A percentile compares a stretch with the other conserved stretches of the same genome.
Evolutionary conservation across 2,113 vertebrate genomes (phyloP).

Genomic region (Saguinus imperator): DNA sequence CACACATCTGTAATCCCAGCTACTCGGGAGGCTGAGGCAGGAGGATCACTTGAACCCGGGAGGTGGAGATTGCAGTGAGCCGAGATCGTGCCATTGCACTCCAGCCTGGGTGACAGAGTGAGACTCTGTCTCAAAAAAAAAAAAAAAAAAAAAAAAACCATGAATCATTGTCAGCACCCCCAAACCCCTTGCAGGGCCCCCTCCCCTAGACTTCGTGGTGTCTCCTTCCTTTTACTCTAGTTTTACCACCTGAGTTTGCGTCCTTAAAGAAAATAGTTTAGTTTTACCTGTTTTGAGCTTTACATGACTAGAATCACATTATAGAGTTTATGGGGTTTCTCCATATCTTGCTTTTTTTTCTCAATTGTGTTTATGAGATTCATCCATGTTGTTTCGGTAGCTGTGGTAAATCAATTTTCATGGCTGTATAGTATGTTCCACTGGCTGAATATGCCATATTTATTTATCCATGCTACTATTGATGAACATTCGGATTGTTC

Average conservation of each 20-base stretch:
- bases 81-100: no score
- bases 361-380: neutral
- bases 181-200: neutral
- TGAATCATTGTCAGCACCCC: neutral
- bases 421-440: neutral
- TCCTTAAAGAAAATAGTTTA: slow-evolving; percentile 18
- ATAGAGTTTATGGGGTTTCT: neutral
- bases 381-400: neutral
- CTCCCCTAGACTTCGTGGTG: no score
- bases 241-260: neutral
- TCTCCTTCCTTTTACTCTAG: neutral
- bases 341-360: neutral
- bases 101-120: no score
- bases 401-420: neutral
- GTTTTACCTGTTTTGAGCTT: neutral
- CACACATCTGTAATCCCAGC: no score
- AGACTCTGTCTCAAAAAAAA: no score
- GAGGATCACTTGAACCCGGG: no score
- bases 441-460: neutral
- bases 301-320: neutral
- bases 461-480: neutral
- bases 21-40: no score
- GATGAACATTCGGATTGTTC: neutral
- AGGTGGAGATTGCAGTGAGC: no score
- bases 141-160: no score